Evolutionary conservation across 2,888 invertebrate species (phyloP).

Genomic region (Tetrapedia diversipes): DNA sequence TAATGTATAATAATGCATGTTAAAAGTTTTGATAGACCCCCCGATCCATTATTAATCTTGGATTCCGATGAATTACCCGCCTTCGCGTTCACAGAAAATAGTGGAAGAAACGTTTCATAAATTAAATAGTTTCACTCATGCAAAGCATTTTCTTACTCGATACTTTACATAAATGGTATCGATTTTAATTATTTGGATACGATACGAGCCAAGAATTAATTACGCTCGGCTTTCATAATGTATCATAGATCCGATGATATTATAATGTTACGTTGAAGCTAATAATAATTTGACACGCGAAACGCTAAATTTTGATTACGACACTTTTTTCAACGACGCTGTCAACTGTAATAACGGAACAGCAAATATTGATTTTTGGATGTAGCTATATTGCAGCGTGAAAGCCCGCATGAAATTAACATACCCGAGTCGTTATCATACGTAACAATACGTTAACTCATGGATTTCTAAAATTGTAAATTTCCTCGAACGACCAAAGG

Average conservation of each 20-base stretch:
- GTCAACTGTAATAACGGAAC: background rate
- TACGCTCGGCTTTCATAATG: slow-evolving; percentile 15
- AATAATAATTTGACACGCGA: slow-evolving; percentile 16
- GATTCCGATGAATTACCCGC: no score
- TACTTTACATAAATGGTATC: background rate
- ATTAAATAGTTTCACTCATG: background rate
- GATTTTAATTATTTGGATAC: slow-evolving; percentile 35
- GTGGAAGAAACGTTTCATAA: no score
- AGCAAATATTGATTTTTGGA: slow-evolving; percentile 15
- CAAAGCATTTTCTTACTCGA: background rate
- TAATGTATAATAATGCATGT: background rate
- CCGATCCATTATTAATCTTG: background rate
- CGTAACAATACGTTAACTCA: background rate
- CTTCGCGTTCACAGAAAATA: no score
- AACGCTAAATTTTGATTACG: slow-evolving; percentile 1
- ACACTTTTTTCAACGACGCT: slow-evolving; percentile 7
- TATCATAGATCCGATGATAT: slow-evolving; percentile 20
- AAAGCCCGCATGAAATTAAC: slow-evolving; percentile 7
- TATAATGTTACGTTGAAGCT: slow-evolving; percentile 6
- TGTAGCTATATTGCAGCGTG: slow-evolving; percentile 1
- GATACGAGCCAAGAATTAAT: slow-evolving; percentile 33
- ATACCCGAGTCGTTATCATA: background rate
- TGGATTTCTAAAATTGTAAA: slow-evolving; percentile 6
- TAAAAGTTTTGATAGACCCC: background rate
- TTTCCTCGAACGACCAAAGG: background rate